phyloP scores from a whole-genome alignment of 2,888 invertebrate genomes.

The Scaptomyza cyrtandrae region DNA sequence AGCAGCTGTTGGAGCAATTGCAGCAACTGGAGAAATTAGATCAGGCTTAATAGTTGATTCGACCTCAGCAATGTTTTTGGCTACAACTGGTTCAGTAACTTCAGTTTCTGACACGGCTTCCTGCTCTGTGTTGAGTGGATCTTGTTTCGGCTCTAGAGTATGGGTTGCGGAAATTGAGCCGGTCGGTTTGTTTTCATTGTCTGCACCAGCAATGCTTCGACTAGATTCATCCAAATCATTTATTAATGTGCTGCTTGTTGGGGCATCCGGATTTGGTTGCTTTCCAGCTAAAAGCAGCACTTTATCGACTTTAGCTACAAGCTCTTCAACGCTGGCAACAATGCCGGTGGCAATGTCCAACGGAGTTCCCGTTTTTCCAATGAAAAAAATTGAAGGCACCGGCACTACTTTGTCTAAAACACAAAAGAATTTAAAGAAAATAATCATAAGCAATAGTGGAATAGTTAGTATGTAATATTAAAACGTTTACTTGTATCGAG shows the following conservation, averaged over 20 bases:
- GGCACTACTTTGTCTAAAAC: conserved; percentile 89
- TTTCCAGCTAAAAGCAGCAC: conserved; percentile 83
- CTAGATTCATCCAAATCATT: neutral
- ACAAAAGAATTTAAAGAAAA: neutral
- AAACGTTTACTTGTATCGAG: neutral
- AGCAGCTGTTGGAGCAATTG: neutral
- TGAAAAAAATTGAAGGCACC: conserved; percentile 94
- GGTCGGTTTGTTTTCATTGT: neutral
- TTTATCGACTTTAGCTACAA: conserved; percentile 88
- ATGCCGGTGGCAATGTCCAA: conserved; percentile 91
- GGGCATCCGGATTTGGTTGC: neutral
- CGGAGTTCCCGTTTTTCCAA: conserved; percentile 92
- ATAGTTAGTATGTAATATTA: neutral
- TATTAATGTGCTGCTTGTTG: conserved; percentile 5
- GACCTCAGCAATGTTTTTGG: too few relatives aligned
- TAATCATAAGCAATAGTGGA: neutral
- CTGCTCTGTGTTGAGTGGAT: neutral
- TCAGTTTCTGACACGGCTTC: neutral
- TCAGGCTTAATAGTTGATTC: neutral
- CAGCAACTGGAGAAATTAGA: too few relatives aligned
- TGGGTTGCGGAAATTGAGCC: neutral
- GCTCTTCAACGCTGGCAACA: conserved; percentile 86
- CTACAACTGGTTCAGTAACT: neutral
- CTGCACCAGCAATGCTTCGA: conserved; percentile 58
- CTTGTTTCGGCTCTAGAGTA: neutral